Conservation (phyloP, 2,888 invertebrate species). For the Gari tellinella region DNA sequence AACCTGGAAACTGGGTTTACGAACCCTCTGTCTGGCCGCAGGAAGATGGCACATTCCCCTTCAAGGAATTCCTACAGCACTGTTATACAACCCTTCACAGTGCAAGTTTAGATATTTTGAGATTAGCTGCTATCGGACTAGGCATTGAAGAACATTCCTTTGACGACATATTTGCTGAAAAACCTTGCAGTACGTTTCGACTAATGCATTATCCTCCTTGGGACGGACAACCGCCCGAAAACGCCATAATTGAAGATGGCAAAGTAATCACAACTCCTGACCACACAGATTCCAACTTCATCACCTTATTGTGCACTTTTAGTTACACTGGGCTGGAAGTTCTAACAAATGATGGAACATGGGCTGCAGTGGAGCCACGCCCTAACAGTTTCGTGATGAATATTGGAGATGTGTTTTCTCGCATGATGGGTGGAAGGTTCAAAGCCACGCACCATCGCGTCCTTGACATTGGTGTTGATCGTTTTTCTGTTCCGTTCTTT, state of each 20-base stretch:
- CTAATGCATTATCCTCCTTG: constrained; percentile 73
- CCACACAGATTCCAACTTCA: constrained; percentile 71
- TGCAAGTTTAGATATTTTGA: constrained; percentile 60
- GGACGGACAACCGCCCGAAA: constrained; percentile 55
- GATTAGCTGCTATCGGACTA: constrained; percentile 64
- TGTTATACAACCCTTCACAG: constrained; percentile 56
- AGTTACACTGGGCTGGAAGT: constrained; percentile 68
- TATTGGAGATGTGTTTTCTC: constrained; percentile 70
- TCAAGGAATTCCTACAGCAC: constrained; percentile 58
- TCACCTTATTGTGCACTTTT: constrained; percentile 68
- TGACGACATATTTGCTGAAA: constrained; percentile 64
- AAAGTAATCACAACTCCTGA: constrained; percentile 66
- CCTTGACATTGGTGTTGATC: constrained; percentile 67
- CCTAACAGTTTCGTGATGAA: constrained; percentile 71
- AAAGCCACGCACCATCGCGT: constrained; percentile 73
- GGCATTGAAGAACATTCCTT: constrained; percentile 69
- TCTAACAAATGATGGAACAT: constrained; percentile 56
- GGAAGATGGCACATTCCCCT: constrained; percentile 56
- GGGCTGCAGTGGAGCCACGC: constrained; percentile 65
- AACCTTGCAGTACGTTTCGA: constrained; percentile 68
- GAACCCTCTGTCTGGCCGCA: constrained; percentile 71
- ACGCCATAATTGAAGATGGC: constrained; percentile 63
- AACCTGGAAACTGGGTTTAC: constrained; percentile 65
- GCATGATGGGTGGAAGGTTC: constrained; percentile 69
- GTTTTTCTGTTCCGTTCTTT: constrained; percentile 73